Evolutionary conservation across 2,888 invertebrate species (phyloP).

Genomic region (Scaptomyza caliginosa): DNA sequence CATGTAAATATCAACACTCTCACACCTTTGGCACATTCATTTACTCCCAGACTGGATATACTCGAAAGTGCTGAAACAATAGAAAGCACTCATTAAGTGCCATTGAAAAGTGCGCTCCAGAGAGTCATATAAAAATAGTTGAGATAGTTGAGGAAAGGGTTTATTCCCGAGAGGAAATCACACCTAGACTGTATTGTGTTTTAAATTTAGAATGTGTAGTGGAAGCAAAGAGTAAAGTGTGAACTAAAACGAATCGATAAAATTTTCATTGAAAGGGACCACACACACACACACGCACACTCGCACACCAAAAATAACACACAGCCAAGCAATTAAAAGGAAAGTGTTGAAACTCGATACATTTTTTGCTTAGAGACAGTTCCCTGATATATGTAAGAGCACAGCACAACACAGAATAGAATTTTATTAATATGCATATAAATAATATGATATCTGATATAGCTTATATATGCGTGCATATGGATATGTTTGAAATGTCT

Average conservation of each 20-base stretch:
- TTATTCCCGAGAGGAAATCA: constrained; percentile 39
- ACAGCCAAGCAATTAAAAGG: constrained; percentile 26
- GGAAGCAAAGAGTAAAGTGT: constrained; percentile 40
- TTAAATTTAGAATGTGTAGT: constrained; percentile 31
- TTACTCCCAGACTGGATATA: constrained; percentile 5
- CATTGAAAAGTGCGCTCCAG: constrained; percentile 49
- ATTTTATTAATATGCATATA: constrained; percentile 22
- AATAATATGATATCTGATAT: constrained; percentile 28
- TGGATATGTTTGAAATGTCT: constrained; percentile 45
- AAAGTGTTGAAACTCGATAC: constrained; percentile 67
- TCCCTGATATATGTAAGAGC: constrained; percentile 39
- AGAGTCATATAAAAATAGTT: constrained; percentile 51
- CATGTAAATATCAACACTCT: constrained; percentile 34
- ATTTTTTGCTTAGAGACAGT: constrained; percentile 25
- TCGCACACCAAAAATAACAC: constrained; percentile 36
- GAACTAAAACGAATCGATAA: constrained; percentile 48
- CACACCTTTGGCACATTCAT: constrained; percentile 27
- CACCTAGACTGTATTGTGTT: constrained; percentile 12
- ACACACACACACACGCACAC: constrained; percentile 17
- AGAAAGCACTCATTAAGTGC: constrained; percentile 56
- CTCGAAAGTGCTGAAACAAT: constrained; percentile 51
- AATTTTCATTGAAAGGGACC: constrained; percentile 37
- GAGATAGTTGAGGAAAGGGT: constrained; percentile 42
- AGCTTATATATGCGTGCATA: constrained; percentile 16
- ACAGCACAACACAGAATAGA: constrained; percentile 11